These are phyloP conservation scores for Synchiropus splendidus DNA, from an alignment of 2,113 vertebrate species.

Conservation along the genomic window DNA sequence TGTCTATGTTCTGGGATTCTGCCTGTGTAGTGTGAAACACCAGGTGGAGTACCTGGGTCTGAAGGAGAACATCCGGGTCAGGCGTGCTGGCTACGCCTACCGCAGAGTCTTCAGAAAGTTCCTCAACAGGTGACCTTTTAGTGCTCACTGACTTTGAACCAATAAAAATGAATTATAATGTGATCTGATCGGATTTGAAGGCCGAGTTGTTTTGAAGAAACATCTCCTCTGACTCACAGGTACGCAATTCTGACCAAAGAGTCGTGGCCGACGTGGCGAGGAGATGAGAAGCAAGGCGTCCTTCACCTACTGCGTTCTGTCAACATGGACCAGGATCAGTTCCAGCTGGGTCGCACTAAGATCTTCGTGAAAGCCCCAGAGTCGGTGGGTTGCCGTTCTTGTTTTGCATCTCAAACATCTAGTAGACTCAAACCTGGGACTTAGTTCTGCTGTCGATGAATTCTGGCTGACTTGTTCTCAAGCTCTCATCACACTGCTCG, in stretches of 20 bases:
- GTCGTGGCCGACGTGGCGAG: slow-evolving; percentile 91
- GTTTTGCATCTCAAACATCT: too few species aligned
- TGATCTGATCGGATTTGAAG: too few species aligned
- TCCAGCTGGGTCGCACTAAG: slow-evolving; percentile 87
- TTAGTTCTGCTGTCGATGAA: too few species aligned
- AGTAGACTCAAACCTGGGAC: too few species aligned
- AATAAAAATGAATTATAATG: too few species aligned
- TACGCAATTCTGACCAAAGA: slow-evolving; percentile 95
- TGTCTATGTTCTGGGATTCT: slow-evolving; percentile 1
- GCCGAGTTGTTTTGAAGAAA: too few species aligned
- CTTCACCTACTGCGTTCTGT: slow-evolving; percentile 86
- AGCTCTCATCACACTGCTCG: too few species aligned
- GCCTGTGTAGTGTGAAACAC: slow-evolving; percentile 81
- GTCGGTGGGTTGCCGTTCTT: slow-evolving; percentile 73
- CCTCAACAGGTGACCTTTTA: slow-evolving; percentile 78
- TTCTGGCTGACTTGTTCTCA: too few species aligned
- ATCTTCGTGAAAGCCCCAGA: slow-evolving; percentile 96
- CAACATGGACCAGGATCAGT: slow-evolving; percentile 93
- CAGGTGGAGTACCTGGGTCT: slow-evolving; percentile 95
- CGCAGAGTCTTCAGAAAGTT: slow-evolving; percentile 90
- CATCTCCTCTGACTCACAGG: slow-evolving; percentile 48
- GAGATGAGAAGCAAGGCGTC: slow-evolving; percentile 92
- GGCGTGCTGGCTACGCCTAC: slow-evolving; percentile 94
- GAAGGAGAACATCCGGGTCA: slow-evolving; percentile 94
- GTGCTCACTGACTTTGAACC: too few species aligned